phyloP scores from a whole-genome alignment of 2,888 invertebrate species.

The Octodonta nipae region DNA sequence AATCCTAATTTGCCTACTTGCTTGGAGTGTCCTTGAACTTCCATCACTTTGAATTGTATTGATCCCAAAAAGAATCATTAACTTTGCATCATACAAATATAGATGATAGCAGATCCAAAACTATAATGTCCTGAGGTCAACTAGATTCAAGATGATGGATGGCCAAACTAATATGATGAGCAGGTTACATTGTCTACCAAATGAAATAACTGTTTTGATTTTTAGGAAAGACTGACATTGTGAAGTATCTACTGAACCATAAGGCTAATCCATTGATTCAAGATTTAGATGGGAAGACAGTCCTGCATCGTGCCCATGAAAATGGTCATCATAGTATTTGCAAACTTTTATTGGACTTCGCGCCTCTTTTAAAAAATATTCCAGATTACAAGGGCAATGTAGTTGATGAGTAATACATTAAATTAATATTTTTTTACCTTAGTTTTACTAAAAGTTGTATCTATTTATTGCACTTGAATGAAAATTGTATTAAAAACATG shows the following conservation, averaged over 20 bases:
- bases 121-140: too few relatives aligned
- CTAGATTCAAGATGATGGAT: too few relatives aligned
- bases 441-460: not conserved
- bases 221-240: constrained; percentile 50
- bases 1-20: too few relatives aligned
- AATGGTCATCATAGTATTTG: constrained; percentile 21
- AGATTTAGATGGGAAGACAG: constrained; percentile 71
- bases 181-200: too few relatives aligned
- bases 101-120: too few relatives aligned
- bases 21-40: too few relatives aligned
- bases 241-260: constrained; percentile 48
- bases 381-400: constrained; percentile 14
- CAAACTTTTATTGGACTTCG: constrained; percentile 10
- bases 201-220: too few relatives aligned
- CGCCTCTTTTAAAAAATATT: constrained; percentile 13
- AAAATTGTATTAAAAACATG: too few relatives aligned
- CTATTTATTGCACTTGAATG: not conserved
- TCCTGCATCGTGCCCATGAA: constrained; percentile 61
- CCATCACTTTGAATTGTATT: too few relatives aligned
- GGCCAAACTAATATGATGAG: too few relatives aligned
- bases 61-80: too few relatives aligned
- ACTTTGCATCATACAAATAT: too few relatives aligned
- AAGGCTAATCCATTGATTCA: constrained; percentile 49
- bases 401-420: not conserved
- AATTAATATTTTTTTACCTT: not conserved